Conservation (phyloP, 2,113 vertebrate genomes). For the Ochotona princeps region DNA sequence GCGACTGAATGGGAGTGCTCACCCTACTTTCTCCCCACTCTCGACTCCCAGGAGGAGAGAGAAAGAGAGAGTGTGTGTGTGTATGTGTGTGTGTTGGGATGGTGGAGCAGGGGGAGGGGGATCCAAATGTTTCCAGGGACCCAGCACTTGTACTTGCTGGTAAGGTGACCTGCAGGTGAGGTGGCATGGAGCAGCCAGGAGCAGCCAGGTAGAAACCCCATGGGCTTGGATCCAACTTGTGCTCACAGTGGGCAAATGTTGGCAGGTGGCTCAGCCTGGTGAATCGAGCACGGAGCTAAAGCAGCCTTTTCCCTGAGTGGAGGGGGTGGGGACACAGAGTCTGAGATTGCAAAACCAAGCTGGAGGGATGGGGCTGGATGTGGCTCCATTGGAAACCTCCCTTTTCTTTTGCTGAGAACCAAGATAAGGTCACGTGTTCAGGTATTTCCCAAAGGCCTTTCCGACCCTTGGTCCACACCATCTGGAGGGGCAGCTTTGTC, state of each 20-base stretch:
- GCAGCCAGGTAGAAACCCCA: background rate
- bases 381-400: background rate
- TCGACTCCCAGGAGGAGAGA: background rate
- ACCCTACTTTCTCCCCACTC: background rate
- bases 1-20: background rate
- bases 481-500: background rate
- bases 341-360: background rate
- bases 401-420: background rate
- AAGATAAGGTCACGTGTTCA: background rate
- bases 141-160: background rate
- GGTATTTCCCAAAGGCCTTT: background rate
- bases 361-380: background rate
- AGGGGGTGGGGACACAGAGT: background rate
- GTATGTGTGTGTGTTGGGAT: too few relatives aligned
- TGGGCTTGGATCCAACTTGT: background rate
- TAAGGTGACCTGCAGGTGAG: background rate
- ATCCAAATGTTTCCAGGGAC: background rate
- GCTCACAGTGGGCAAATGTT: background rate
- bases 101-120: background rate
- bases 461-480: background rate
- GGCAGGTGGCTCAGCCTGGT: background rate
- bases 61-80: too few relatives aligned
- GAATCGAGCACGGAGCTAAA: background rate
- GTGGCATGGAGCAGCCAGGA: background rate
- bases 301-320: background rate